A percentile compares a stretch with the other conserved stretches of the same genome.
phyloP scores from a whole-genome alignment of 2,888 invertebrate genomes.

The Campoplex nolae region DNA sequence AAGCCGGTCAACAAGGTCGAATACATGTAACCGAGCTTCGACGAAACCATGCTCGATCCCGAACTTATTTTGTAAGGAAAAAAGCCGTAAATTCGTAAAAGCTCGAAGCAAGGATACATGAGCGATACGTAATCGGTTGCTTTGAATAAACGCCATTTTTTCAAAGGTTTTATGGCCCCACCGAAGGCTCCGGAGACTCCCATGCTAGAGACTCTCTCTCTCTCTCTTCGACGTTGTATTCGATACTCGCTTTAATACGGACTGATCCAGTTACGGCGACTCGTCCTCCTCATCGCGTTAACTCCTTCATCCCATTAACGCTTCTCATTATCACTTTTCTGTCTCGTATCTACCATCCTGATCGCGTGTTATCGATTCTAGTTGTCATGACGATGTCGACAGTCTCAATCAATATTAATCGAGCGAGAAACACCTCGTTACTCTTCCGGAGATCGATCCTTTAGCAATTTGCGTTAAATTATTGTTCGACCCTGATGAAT shows the following conservation, averaged over 20 bases:
- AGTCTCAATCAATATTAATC: constrained; percentile 52
- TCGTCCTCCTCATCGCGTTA: constrained; percentile 8
- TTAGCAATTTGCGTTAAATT: neutral
- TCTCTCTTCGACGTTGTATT: neutral
- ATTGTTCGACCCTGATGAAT: neutral
- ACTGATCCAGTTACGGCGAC: constrained; percentile 21
- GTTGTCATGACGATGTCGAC: constrained; percentile 65
- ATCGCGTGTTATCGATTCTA: constrained; percentile 53
- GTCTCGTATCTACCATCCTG: neutral
- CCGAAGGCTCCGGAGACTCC: constrained; percentile 47
- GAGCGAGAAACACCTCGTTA: neutral
- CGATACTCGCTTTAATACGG: neutral
- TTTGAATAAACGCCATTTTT: constrained; percentile 68
- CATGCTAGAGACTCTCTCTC: constrained; percentile 18
- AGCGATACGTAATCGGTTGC: constrained; percentile 72
- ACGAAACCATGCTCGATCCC: constrained; percentile 64
- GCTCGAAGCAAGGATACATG: constrained; percentile 71
- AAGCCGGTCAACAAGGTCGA: constrained; percentile 51
- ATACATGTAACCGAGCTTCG: constrained; percentile 61
- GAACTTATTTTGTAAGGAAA: constrained; percentile 73
- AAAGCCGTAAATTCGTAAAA: constrained; percentile 71
- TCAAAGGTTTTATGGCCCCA: constrained; percentile 33
- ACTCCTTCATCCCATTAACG: neutral
- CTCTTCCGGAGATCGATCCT: neutral
- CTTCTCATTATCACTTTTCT: constrained; percentile 19